These are phyloP conservation scores for Theristicus caerulescens DNA, from an alignment of 2,113 vertebrate species.

Conservation along the genomic window DNA sequence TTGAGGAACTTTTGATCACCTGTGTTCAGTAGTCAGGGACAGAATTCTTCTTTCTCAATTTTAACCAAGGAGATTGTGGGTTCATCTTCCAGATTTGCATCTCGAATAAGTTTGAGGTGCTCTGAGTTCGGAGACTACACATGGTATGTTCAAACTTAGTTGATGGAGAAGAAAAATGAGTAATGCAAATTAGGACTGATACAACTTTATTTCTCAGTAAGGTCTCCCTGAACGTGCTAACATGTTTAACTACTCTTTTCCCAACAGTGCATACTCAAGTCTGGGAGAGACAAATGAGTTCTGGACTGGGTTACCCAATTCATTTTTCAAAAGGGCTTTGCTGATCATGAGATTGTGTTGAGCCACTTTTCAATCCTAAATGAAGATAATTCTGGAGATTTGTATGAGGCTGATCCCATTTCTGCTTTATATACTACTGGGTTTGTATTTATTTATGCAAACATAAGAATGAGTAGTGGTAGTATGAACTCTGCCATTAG, in stretches of 20 bases:
- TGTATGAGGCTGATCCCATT: neutral
- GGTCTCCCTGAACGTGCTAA: neutral
- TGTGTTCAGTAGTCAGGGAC: neutral
- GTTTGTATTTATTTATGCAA: neutral
- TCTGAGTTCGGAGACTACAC: neutral
- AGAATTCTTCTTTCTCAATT: neutral
- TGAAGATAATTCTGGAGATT: neutral
- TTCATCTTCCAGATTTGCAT: neutral
- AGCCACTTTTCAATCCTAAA: neutral
- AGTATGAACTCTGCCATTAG: neutral
- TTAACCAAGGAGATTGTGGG: neutral
- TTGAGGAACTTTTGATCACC: neutral
- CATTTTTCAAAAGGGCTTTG: neutral
- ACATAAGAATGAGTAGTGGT: neutral
- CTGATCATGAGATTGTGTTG: neutral
- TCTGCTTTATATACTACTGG: neutral
- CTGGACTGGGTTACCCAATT: neutral
- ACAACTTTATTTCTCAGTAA: neutral
- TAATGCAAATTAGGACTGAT: neutral
- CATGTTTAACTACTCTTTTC: neutral
- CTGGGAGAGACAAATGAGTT: neutral
- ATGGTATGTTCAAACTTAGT: neutral
- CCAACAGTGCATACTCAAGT: neutral
- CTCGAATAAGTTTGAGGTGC: neutral
- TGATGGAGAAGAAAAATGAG: neutral